Base-by-base conservation (phyloP, 2,113 vertebrate species). In the Brevimyrus niger region DNA sequence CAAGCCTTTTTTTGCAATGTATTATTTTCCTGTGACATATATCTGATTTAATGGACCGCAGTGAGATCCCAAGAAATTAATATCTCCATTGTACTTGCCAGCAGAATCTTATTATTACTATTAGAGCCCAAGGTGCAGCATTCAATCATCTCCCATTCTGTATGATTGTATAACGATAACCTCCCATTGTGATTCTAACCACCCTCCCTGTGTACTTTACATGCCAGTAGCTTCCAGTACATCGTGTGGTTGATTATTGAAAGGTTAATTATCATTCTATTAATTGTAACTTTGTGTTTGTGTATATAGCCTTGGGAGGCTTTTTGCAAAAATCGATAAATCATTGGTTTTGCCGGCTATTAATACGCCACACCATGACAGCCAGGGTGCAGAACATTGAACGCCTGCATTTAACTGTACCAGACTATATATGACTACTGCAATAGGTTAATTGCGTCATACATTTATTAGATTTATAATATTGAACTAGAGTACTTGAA, bases 21-120 rank as follows among this genome's bases (percentile, higher is more conserved):
- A 86, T 86, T 86, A 47, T 86, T 42, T 48, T 17, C 83, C 44
- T 48, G 8, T 46, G 47, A 47, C 44, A 86, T 48, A 47, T 46
- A 85, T 85, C 82, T 48, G 83, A 84, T 47, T 84, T 44, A 46
- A n/a, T 23, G 10, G 46, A 47, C 38, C 19, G 11, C 82, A 47
- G 38, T 23, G 46, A 84, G 82, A 84, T 84, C 82, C 35, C 23
- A 50, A 86, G 83, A 86, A 86, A 47, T 86, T 86, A 86, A 86
- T 31, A 50, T 47, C 47, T 86, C 11, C 23, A 47, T 48, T 47
- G 44, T 48, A 10, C 10, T 50, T 47, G 44, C 44, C 83, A 48
- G 83, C 83, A 86, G 83, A 86, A 50, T 23, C 44, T 50, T 46
- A 86, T 19, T 27, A 50, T 86, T 27, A n/a, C 23, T 47, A 48